Conservation (phyloP, 2,113 vertebrate genomes). For the Nematolebias whitei region DNA sequence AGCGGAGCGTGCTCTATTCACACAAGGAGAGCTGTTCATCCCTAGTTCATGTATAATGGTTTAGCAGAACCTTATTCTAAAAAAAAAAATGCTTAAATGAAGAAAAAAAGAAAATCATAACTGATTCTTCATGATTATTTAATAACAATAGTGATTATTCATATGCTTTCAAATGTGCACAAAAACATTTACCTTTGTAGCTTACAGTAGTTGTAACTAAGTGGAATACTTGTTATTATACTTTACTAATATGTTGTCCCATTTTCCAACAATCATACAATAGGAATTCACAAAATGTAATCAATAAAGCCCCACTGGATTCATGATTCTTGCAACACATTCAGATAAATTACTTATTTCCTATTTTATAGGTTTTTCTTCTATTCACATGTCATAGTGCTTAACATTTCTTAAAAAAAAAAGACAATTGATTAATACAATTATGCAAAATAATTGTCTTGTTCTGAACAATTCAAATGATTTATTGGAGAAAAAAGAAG, state of each 20-base stretch:
- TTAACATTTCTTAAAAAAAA: conserved; percentile 1
- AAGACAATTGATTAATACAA: conserved; percentile 66
- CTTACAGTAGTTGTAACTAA: too few species aligned
- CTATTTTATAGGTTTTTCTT: conserved; percentile 59
- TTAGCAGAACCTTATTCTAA: too few species aligned
- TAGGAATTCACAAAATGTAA: conserved; percentile 14
- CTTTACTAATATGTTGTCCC: not conserved
- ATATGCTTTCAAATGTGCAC: too few species aligned
- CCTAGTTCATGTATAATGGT: too few species aligned
- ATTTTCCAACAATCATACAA: not conserved
- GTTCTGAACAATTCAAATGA: conserved; percentile 60
- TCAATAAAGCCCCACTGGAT: conserved; percentile 20
- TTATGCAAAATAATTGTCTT: conserved; percentile 57
- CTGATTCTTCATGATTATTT: too few species aligned
- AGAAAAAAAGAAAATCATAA: too few species aligned
- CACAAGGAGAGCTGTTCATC: too few species aligned
- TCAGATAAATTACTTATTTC: conserved; percentile 19
- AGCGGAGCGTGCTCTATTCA: too few species aligned
- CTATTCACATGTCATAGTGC: conserved; percentile 43
- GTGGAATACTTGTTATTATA: too few species aligned
- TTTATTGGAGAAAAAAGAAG: conserved; percentile 23
- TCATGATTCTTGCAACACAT: conserved; percentile 15
- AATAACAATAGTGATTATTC: too few species aligned
- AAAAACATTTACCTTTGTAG: too few species aligned
- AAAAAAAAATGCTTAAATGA: too few species aligned